Percentiles rank a stretch among this genome's conserved stretches.
These are phyloP conservation scores for Alligator sinensis DNA, from an alignment of 2,113 vertebrate species.

Conservation along the genomic window DNA sequence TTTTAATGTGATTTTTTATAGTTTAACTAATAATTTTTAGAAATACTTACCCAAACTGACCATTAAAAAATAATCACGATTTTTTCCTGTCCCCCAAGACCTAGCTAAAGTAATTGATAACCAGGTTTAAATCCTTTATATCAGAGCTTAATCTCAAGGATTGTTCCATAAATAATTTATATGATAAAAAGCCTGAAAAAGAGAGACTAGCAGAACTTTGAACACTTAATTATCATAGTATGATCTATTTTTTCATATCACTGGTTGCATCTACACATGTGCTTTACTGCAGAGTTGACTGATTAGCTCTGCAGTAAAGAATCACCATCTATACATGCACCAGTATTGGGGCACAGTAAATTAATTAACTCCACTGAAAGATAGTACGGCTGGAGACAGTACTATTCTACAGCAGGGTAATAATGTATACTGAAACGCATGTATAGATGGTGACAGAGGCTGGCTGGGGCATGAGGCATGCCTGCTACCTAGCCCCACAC, in stretches of 20 bases:
- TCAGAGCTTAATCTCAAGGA: neutral
- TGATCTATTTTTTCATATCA: neutral
- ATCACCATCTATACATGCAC: too few species aligned
- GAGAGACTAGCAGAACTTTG: neutral
- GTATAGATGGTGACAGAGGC: too few species aligned
- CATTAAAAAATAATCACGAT: neutral
- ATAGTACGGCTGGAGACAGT: too few species aligned
- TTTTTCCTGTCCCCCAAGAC: neutral
- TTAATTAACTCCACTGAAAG: too few species aligned
- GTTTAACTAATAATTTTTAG: neutral
- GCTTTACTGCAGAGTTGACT: too few species aligned
- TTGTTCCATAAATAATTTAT: neutral
- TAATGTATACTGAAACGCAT: too few species aligned
- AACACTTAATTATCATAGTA: neutral
- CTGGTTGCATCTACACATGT: too few species aligned
- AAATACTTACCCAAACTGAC: neutral
- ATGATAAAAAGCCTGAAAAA: neutral
- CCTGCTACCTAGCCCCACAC: too few species aligned
- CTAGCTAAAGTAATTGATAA: neutral
- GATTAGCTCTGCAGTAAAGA: too few species aligned
- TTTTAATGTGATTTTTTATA: neutral
- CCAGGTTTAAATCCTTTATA: neutral
- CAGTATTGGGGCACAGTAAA: too few species aligned
- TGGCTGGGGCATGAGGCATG: too few species aligned
- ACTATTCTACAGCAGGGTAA: too few species aligned